Conservation (phyloP, 64 coral and sea anemone species). For the Stichodactyla helianthus region DNA sequence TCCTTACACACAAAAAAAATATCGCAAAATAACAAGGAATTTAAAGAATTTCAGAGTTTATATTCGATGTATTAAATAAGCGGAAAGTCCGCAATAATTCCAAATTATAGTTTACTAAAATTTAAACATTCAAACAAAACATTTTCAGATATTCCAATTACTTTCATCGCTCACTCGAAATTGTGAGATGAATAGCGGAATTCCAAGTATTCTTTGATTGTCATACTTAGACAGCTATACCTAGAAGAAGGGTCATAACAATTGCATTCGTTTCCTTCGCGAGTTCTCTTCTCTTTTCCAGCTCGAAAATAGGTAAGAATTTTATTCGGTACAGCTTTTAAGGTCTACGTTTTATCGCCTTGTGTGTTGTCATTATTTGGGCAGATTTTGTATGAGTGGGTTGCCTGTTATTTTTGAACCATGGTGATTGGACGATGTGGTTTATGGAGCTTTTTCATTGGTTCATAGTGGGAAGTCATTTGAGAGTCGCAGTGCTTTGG, state of each 20-base stretch:
- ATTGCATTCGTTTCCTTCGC: conserved; percentile 3
- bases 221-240: background rate
- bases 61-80: conserved; percentile 29
- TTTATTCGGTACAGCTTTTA: background rate
- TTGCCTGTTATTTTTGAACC: background rate
- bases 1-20: background rate
- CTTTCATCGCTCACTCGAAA: background rate
- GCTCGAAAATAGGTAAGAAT: background rate
- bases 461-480: no score
- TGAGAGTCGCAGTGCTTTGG: no score
- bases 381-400: background rate
- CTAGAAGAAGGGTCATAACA: background rate
- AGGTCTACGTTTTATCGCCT: background rate
- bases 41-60: conserved; percentile 23
- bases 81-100: conserved; percentile 8
- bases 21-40: conserved; percentile 14
- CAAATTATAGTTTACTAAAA: conserved; percentile 25
- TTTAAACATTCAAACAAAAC: conserved; percentile 23
- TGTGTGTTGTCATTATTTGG: background rate
- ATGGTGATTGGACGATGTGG: no score
- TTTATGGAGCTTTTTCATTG: no score
- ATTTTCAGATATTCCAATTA: conserved; percentile 13
- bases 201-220: background rate
- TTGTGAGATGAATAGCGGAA: background rate
- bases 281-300: background rate